Evolutionary conservation across 2,888 invertebrate species (phyloP), one percentile per base, ranked within the genome.

Genomic region (Chymomyza amoena): DNA sequence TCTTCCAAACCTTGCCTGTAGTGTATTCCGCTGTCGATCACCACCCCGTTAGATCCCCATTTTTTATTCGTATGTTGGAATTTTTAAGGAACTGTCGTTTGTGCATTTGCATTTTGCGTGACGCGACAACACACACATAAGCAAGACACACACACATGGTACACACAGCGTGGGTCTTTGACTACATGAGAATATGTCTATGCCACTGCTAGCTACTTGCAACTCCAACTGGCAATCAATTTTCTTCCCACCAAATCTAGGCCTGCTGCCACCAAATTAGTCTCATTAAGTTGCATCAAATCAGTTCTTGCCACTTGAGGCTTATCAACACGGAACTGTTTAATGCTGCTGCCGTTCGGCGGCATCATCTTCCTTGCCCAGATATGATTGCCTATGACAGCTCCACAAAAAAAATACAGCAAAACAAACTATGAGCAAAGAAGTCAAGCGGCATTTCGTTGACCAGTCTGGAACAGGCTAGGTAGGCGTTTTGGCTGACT

Each of bases 311-410:
- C 25, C 61, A 39, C 68, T 66, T 63, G 59, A 36, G 62, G 68
- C 76, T 80, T 80, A 80, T 80, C 80, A 80, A 57, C 25, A 6
- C 10, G 56, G 20, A 56, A 56, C 56, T 56, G 56, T 56, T 56
- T 7, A 56, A 1, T 16, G 51, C 51, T 16, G n/a, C 51, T n/a
- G n/a, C n/a, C 51, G 18, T 16, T 15, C 59, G 20, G 13, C 15
- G 36, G 36, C 45, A 5, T 7, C 51, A 20, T 56, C 56, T 39
- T 10, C 56, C 52, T 63, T 54, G 54, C 16, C 54, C 32, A 79
- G 78, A 81, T 84, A 84, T 86, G 84, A 84, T 84, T 86, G 86
- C 78, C 78, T 84, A 83, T 83, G 83, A 86, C 86, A 81, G 81
- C 25, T 51, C 20, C 61, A 54, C 54, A 54, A 54, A 54, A 54